These are phyloP conservation scores for Phaenicophaeus curvirostris DNA, from an alignment of 2,797 vertebrate species.

Conservation along the genomic window DNA sequence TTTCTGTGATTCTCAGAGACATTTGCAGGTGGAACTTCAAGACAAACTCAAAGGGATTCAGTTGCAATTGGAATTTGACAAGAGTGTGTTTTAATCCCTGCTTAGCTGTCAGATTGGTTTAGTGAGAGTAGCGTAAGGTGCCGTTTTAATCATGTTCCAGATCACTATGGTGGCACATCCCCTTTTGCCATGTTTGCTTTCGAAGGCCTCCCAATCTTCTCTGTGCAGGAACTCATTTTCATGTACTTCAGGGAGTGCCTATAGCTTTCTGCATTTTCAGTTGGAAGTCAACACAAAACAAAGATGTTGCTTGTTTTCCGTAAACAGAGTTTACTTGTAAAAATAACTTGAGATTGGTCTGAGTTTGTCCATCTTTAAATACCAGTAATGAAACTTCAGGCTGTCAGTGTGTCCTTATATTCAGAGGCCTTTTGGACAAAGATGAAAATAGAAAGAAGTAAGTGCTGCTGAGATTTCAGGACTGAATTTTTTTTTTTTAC, in stretches of 20 bases:
- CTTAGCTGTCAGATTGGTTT: not conserved
- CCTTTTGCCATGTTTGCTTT: not conserved
- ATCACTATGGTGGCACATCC: not conserved
- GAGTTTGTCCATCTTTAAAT: not conserved
- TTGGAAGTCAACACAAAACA: not conserved
- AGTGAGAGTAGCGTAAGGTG: not conserved
- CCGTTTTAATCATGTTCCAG: not conserved
- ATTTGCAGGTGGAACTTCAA: not conserved
- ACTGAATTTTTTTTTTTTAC: not conserved
- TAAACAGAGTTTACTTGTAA: not conserved
- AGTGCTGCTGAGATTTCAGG: not conserved
- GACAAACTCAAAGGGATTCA: not conserved
- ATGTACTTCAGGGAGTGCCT: not conserved
- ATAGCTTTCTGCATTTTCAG: not conserved
- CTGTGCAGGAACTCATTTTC: not conserved
- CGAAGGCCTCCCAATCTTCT: not conserved
- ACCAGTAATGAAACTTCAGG: not conserved
- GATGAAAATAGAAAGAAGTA: not conserved
- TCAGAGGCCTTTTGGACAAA: not conserved
- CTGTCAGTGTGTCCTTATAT: not conserved
- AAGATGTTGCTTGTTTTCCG: not conserved
- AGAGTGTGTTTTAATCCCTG: not conserved
- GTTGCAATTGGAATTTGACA: not conserved
- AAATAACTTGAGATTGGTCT: not conserved
- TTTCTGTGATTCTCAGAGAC: not conserved